Base-by-base conservation (phyloP, 1,140 invertebrate species). In the Drosophila asahinai region DNA sequence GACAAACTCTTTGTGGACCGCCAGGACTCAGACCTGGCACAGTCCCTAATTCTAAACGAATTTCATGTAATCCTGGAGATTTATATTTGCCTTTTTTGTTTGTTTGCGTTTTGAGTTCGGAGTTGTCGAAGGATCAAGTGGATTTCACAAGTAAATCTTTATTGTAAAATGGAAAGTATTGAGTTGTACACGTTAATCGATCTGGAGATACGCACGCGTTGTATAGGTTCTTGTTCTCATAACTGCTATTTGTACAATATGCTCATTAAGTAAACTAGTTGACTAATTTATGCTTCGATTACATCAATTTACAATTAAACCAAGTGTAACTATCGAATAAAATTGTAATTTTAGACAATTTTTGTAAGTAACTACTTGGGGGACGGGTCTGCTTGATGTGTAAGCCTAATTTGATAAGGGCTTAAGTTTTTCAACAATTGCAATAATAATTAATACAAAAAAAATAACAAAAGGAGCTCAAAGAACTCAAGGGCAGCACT, bases 221-320 rank as follows among this genome's bases (percentile, higher is more conserved):
- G 70, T 27, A 42, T 83, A 86, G 77, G 80, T 74, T 76, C 64
- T 74, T 71, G 72, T 87, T 89, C 80, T 89, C 84, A 83, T 87
- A 80, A 83, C 63, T 83, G 71, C 59, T 87, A 81, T 89, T 87
- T 87, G 83, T 87, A 87, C 83, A 87, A 67, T 87, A 89, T 83
- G 83, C 80, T 87, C 80, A 67, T 57, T 86, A 86, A 86, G 84
- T 89, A 89, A 83, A 75, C 68, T 87, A 87, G 84, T 78, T 80
- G 66, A 89, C 63, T 89, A 86, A 87, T 84, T 84, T 87, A 87
- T 87, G 81, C 83, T 83, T 78, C 73, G 59, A 81, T 59, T 67
- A 77, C 64, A 64, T 59, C 51, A 78, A 61, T 62, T 57, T 57
- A 79, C 15, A 48, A 64, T 79, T 79, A 72, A 72, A 72, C 52